These are phyloP conservation scores for Columba janthina DNA, from an alignment of 2,113 vertebrate genomes.

Conservation along the genomic window DNA sequence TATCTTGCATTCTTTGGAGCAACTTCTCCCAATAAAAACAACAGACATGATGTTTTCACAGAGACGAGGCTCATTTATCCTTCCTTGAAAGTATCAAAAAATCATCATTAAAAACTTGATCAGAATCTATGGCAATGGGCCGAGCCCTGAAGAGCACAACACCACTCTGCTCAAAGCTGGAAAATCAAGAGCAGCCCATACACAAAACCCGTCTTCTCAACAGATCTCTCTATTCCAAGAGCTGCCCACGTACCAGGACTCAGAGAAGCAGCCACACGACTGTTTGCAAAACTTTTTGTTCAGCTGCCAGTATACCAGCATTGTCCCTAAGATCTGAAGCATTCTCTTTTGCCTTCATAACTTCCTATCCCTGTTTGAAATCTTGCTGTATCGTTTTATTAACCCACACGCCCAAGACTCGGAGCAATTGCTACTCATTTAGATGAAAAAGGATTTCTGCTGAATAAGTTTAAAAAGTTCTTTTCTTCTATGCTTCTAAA, in stretches of 20 bases:
- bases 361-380: neutral
- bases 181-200: neutral
- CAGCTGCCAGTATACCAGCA: neutral
- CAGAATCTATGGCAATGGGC: neutral
- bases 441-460: neutral
- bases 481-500: neutral
- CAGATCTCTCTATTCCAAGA: neutral
- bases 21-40: neutral
- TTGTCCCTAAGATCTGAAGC: neutral
- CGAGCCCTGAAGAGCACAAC: neutral
- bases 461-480: neutral
- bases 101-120: neutral
- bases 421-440: neutral
- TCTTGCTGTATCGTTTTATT: neutral
- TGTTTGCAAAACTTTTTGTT: neutral
- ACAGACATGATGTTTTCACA: neutral
- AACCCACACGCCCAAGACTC: neutral
- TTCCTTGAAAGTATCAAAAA: neutral
- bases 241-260: neutral
- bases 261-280: rapidly evolving
- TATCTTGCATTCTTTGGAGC: neutral
- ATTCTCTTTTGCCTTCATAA: neutral
- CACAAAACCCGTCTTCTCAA: neutral
- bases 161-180: neutral
- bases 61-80: neutral